Percentiles rank a stretch among this genome's conserved stretches.
phyloP scores from a whole-genome alignment of 1,140 invertebrate genomes.

The Teleopsis dalmanni region DNA sequence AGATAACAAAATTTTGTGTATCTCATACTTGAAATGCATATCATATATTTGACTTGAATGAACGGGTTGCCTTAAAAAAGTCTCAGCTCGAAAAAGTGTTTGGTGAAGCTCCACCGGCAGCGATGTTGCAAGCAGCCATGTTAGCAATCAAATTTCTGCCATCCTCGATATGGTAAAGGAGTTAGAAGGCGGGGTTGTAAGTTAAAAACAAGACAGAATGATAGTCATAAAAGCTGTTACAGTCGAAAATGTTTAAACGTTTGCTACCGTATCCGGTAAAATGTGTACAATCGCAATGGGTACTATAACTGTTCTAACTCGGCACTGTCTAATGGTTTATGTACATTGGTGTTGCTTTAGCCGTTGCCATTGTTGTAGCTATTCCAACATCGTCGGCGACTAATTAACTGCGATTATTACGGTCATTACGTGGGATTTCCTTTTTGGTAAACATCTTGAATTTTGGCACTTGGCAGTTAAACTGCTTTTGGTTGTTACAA shows the following conservation, averaged over 20 bases:
- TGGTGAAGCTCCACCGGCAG: no score
- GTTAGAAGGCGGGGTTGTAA: no score
- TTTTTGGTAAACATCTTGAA: conserved; percentile 44
- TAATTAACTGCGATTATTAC: conserved; percentile 46
- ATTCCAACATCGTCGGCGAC: conserved; percentile 36
- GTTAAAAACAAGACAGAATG: no score
- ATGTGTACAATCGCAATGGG: conserved; percentile 9
- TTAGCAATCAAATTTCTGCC: no score
- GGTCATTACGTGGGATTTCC: conserved; percentile 45
- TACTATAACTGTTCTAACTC: conserved; percentile 8
- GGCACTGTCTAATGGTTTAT: not conserved
- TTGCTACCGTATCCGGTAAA: conserved; percentile 7
- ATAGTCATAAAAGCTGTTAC: not conserved
- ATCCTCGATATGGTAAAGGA: no score
- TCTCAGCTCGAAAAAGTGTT: no score
- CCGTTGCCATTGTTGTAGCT: conserved; percentile 23
- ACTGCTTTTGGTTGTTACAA: not conserved
- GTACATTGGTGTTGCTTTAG: conserved; percentile 6
- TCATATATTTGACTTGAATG: no score
- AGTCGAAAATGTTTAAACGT: conserved; percentile 1
- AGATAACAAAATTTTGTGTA: no score
- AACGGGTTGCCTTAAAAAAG: no score
- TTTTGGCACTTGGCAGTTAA: conserved; percentile 26
- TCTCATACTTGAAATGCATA: no score
- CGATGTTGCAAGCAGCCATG: no score